A percentile compares a stretch with the other conserved stretches of the same genome.
Evolutionary conservation across 2,797 vertebrate species (phyloP).

Genomic region (Erithacus rubecula): DNA sequence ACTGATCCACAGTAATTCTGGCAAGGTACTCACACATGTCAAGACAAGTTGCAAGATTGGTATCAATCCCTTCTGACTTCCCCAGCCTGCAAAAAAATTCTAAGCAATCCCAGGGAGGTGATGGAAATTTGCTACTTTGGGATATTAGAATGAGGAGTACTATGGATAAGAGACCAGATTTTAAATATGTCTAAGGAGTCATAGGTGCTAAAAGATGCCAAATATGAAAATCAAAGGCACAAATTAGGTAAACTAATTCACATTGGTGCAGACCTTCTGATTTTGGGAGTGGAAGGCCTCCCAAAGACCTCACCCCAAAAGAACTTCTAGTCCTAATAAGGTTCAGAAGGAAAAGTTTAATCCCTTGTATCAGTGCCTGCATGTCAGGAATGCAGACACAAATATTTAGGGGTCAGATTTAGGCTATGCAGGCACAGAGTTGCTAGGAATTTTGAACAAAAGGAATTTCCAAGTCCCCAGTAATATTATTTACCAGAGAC

Average conservation of each 20-base stretch:
- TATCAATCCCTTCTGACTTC: not conserved
- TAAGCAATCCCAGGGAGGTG: not conserved
- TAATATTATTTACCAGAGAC: not conserved
- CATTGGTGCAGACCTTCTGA: not conserved
- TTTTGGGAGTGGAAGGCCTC: not conserved
- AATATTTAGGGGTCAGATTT: not conserved
- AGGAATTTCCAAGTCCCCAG: not conserved
- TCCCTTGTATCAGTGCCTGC: not conserved
- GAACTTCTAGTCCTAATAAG: not conserved
- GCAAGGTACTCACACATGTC: accelerated
- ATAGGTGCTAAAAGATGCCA: not conserved
- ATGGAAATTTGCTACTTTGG: not conserved
- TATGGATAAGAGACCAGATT: not conserved
- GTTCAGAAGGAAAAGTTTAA: not conserved
- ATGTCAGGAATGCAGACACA: not conserved
- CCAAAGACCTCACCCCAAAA: not conserved
- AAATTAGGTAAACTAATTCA: not conserved
- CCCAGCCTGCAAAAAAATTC: not conserved
- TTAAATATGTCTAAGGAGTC: not conserved
- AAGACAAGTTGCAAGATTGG: not conserved
- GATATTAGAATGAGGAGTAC: not conserved
- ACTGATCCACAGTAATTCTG: not conserved
- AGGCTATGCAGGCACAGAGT: not conserved
- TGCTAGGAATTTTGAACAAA: not conserved
- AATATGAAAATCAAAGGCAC: not conserved